phyloP scores from a whole-genome alignment of 1,140 invertebrate species.

The Holcopasites calliopsidis region DNA sequence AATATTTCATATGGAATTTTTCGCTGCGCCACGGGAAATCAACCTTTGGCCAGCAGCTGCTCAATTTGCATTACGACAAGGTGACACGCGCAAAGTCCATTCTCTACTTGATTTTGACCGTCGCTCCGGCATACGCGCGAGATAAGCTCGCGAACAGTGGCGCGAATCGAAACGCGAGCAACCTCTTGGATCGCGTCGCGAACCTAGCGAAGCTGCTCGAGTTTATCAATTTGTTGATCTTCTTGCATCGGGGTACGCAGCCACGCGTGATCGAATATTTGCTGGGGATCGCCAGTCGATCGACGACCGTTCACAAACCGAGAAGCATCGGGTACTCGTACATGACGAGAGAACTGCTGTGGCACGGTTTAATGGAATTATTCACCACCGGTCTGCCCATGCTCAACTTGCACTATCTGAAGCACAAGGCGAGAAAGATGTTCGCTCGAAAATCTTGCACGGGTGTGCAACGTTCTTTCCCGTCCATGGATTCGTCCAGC shows the following conservation, averaged over 20 bases:
- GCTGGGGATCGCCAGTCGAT: constrained; percentile 68
- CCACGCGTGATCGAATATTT: constrained; percentile 69
- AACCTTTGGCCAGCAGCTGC: constrained; percentile 74
- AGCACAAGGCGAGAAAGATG: constrained; percentile 60
- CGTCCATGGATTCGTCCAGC: constrained; percentile 61
- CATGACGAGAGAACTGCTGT: constrained; percentile 77
- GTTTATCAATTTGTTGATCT: constrained; percentile 72
- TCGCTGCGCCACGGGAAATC: constrained; percentile 70
- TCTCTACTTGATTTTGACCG: constrained; percentile 65
- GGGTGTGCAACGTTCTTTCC: background rate
- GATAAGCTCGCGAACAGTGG: constrained; percentile 52
- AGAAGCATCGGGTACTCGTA: constrained; percentile 77
- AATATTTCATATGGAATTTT: constrained; percentile 73
- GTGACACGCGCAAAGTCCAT: constrained; percentile 69
- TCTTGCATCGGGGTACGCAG: constrained; percentile 72
- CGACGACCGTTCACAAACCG: constrained; percentile 61
- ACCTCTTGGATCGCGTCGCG: constrained; percentile 51
- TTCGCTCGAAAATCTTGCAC: constrained; percentile 41
- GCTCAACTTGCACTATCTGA: constrained; percentile 73
- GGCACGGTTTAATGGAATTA: constrained; percentile 76
- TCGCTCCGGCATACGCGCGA: constrained; percentile 69
- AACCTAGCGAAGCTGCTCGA: constrained; percentile 61
- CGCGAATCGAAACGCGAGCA: background rate
- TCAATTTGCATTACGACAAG: constrained; percentile 73
- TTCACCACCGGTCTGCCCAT: constrained; percentile 73